These are phyloP conservation scores for Polietes domitor DNA, from an alignment of 2,888 invertebrate species.

Conservation along the genomic window DNA sequence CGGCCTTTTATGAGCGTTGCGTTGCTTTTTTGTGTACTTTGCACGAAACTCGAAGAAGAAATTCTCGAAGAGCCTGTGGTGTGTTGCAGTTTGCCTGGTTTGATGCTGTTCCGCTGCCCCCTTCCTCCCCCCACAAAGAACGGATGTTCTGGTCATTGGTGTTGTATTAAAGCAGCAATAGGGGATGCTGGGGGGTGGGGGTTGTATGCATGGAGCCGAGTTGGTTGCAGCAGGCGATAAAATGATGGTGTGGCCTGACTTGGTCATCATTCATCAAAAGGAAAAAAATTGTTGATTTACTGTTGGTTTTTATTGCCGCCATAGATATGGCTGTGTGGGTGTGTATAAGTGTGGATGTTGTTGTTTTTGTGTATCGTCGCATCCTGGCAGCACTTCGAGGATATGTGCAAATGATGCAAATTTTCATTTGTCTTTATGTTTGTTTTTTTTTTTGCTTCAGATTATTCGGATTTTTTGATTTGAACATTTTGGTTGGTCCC, in stretches of 20 bases:
- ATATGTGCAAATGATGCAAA: conserved; percentile 66
- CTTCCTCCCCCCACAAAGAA: conserved; percentile 54
- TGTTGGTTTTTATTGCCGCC: conserved; percentile 68
- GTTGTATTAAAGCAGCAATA: no score
- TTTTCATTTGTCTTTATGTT: conserved; percentile 64
- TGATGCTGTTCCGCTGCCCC: neutral
- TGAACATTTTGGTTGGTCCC: conserved; percentile 65
- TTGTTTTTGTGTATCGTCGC: conserved; percentile 44
- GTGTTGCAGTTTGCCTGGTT: conserved; percentile 37
- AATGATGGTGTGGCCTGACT: conserved; percentile 68
- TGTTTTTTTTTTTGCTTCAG: conserved; percentile 22
- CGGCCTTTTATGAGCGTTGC: conserved; percentile 49
- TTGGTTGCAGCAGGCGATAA: conserved; percentile 71
- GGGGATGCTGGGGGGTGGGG: neutral
- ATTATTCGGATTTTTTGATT: conserved; percentile 35
- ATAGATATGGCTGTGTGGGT: conserved; percentile 2
- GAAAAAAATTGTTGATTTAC: conserved; percentile 74
- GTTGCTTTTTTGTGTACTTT: conserved; percentile 9
- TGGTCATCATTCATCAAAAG: conserved; percentile 79
- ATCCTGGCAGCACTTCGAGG: neutral
- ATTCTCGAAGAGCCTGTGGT: conserved; percentile 58
- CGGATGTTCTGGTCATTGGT: conserved; percentile 68
- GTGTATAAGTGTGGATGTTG: conserved; percentile 20
- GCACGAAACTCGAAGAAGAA: conserved; percentile 18
- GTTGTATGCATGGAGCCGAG: no score